These are phyloP conservation scores for Sminthopsis crassicaudata DNA, from an alignment of 2,113 vertebrate species.

Conservation along the genomic window DNA sequence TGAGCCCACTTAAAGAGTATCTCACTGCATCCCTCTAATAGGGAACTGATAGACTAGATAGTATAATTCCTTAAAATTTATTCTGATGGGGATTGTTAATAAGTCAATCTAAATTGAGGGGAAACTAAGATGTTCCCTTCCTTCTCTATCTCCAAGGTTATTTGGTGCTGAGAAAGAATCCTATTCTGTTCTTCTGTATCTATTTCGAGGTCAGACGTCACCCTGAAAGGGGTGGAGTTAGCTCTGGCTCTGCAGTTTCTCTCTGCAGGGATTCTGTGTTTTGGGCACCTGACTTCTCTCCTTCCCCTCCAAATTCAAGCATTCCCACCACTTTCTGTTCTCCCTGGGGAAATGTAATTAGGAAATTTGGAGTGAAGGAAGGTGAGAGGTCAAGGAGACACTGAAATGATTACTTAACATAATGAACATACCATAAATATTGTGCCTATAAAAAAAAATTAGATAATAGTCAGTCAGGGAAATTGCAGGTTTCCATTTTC, in stretches of 20 bases:
- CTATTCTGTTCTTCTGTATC: not conserved
- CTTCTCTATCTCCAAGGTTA: constrained; percentile 66
- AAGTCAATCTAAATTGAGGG: not conserved
- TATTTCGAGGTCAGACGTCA: constrained; percentile 63
- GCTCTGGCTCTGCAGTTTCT: constrained; percentile 56
- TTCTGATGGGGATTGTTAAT: constrained; percentile 47
- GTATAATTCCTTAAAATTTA: not conserved
- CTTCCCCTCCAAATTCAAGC: not conserved
- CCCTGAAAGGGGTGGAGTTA: constrained; percentile 49
- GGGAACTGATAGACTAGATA: not conserved
- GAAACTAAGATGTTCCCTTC: not conserved
- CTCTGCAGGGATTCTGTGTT: constrained; percentile 72
- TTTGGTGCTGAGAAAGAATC: constrained; percentile 28
- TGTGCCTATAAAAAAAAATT: constrained; percentile 22
- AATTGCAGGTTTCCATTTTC: constrained; percentile 66
- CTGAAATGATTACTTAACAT: constrained; percentile 74
- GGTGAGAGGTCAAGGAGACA: constrained; percentile 62
- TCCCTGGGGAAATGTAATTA: constrained; percentile 66
- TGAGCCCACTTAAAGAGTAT: not conserved
- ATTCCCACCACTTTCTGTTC: constrained; percentile 55
- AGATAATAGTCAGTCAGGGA: constrained; percentile 57
- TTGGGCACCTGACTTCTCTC: constrained; percentile 62
- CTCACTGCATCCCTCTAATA: not conserved
- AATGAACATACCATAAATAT: constrained; percentile 58
- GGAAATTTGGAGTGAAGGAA: constrained; percentile 63